Base-by-base conservation (phyloP, 2,797 vertebrate genomes). In the Nyctalus aviator region DNA sequence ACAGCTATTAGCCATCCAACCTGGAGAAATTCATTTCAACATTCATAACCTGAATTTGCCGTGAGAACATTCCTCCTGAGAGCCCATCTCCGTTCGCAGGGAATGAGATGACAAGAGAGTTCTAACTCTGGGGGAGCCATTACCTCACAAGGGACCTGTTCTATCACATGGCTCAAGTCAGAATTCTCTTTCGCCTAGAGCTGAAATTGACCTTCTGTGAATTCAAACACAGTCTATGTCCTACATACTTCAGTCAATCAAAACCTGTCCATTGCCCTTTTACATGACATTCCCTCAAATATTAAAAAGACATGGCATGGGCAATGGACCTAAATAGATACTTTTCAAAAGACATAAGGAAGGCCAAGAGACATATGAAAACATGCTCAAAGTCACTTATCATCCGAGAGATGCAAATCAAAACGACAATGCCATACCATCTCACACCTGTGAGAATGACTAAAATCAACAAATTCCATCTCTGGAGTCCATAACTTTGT, bases 81-180 rank as follows among this genome's bases (percentile, higher is more conserved):
- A 71, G 30, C 14, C 32, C 13, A 77, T 88, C 37, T 66, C 68
- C 3, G 23, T 14, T 87, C 30, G 8, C 23, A 62, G 21, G 41
- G 44, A 79, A 32, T 20, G 75, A n/a, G 64, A 88, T 48, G 69
- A 72, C 62, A 27, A 35, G 50, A 81, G 44, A 75, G 35, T 68
- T 86, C 83, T 77, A 94, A 82, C 8, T 93, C 91, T 32, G 66
- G 46, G 32, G 32, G 35, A 57, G 66, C 35, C 35, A 25, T 94
- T 69, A 97, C 91, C 78, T 95, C 95, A 96, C 76, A 96, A 93
- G 23, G 25, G 57, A 85, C 46, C 69, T 64, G 75, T 94, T 90
- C 90, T 82, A 76, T 77, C 55, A 83, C 37, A 85, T 88, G 77
- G 73, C 66, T 93, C 53, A 9, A 82, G 35, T 48, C 48, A 91